These are phyloP conservation scores for Boloria selene DNA, from an alignment of 2,888 invertebrate species.

Conservation along the genomic window DNA sequence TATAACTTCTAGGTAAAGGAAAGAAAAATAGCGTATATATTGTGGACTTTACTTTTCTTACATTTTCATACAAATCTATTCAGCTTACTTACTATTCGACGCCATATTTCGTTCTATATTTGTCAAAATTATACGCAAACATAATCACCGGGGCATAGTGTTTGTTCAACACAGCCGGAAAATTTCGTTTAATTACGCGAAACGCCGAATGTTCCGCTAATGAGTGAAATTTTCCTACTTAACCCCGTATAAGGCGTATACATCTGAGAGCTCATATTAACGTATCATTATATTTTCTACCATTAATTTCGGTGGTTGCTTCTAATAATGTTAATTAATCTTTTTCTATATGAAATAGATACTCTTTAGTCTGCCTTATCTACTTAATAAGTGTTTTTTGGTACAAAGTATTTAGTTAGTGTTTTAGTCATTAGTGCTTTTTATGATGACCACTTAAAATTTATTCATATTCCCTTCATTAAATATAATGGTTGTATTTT, in stretches of 20 bases:
- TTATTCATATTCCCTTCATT: too few species aligned
- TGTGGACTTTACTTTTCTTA: too few species aligned
- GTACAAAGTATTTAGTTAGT: too few species aligned
- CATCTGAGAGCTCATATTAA: constrained; percentile 10
- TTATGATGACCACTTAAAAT: too few species aligned
- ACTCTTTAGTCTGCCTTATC: too few species aligned
- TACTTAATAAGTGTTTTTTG: too few species aligned
- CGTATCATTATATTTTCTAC: constrained; percentile 13
- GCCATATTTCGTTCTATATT: neutral
- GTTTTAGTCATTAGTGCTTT: too few species aligned
- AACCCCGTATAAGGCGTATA: constrained; percentile 36
- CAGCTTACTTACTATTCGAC: too few species aligned
- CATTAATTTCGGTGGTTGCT: constrained; percentile 6
- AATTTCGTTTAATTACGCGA: constrained; percentile 45
- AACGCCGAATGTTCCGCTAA: constrained; percentile 43
- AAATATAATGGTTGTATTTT: too few species aligned
- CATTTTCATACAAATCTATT: too few species aligned
- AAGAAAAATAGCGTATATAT: too few species aligned
- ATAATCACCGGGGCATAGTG: constrained; percentile 19
- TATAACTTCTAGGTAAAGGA: too few species aligned
- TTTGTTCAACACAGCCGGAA: constrained; percentile 34
- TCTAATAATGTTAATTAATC: neutral
- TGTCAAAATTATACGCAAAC: constrained; percentile 20
- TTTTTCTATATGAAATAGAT: neutral
- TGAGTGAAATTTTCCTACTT: constrained; percentile 41